Evolutionary conservation across 2,888 invertebrate genomes (phyloP).

Genomic region (Rotaria macrura): DNA sequence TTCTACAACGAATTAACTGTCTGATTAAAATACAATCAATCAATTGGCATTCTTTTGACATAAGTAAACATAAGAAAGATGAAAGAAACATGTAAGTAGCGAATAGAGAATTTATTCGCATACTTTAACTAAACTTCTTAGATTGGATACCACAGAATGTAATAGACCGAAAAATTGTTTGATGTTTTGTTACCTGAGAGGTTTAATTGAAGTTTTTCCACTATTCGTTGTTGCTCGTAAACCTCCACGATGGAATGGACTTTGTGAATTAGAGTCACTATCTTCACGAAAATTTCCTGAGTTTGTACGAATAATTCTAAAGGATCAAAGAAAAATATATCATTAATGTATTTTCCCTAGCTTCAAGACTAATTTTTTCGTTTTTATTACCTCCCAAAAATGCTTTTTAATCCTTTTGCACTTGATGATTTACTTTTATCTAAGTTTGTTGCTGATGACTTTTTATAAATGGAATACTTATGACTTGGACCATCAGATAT

Average conservation of each 20-base stretch:
- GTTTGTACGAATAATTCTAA: slow-evolving; percentile 13
- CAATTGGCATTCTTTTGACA: no score
- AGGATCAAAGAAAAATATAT: no score
- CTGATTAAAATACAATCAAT: no score
- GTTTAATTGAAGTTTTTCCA: slow-evolving; percentile 5
- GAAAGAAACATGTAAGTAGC: no score
- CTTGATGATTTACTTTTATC: slow-evolving; percentile 21
- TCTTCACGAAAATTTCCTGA: slow-evolving; percentile 18
- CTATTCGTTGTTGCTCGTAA: slow-evolving; percentile 28
- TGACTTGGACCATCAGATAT: slow-evolving; percentile 14
- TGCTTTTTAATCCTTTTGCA: slow-evolving; percentile 8
- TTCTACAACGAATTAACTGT: no score
- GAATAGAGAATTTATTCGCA: no score
- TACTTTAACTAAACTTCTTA: no score
- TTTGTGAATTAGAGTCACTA: background rate
- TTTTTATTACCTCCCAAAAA: background rate
- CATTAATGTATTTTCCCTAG: no score
- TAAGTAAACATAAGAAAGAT: no score
- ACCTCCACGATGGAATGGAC: slow-evolving; percentile 30
- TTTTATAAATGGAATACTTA: slow-evolving; percentile 7
- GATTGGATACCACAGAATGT: no score
- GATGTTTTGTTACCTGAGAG: background rate
- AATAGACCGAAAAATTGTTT: no score
- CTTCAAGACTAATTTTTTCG: no score
- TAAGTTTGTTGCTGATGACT: background rate